Conservation (phyloP, 2,113 vertebrate species). For the Trachemys scripta region DNA sequence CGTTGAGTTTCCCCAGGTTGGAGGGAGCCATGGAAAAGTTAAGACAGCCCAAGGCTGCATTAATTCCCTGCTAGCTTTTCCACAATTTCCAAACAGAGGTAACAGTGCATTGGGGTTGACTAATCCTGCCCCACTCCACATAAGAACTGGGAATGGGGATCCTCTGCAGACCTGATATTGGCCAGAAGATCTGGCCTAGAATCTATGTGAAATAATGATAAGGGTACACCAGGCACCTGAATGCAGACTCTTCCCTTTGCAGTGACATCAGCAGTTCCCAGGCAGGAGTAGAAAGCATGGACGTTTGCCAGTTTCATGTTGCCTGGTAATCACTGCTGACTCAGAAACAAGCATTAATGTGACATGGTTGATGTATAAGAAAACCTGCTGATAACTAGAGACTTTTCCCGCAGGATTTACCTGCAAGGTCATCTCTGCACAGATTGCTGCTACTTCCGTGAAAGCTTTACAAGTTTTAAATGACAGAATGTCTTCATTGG, state of each 20-base stretch:
- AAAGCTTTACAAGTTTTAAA: background rate
- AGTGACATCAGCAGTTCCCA: background rate
- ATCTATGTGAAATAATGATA: background rate
- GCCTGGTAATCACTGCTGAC: background rate
- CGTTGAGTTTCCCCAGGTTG: background rate
- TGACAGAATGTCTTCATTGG: background rate
- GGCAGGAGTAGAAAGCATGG: background rate
- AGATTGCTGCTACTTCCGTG: background rate
- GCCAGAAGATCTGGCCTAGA: background rate
- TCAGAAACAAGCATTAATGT: background rate
- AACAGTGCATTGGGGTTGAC: background rate
- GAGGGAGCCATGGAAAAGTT: background rate
- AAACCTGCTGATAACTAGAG: conserved; percentile 1
- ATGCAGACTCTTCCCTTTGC: background rate
- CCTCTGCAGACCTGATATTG: background rate
- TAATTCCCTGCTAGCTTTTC: background rate
- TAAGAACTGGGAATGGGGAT: background rate
- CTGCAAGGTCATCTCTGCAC: background rate
- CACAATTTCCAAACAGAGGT: background rate
- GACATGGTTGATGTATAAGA: background rate
- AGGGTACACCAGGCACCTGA: background rate
- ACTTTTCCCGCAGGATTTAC: conserved; percentile 5
- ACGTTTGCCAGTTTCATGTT: background rate
- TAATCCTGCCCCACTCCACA: background rate
- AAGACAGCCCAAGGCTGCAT: background rate